Conservation (phyloP, 2,888 invertebrate genomes). For the Stramonita haemastoma region DNA sequence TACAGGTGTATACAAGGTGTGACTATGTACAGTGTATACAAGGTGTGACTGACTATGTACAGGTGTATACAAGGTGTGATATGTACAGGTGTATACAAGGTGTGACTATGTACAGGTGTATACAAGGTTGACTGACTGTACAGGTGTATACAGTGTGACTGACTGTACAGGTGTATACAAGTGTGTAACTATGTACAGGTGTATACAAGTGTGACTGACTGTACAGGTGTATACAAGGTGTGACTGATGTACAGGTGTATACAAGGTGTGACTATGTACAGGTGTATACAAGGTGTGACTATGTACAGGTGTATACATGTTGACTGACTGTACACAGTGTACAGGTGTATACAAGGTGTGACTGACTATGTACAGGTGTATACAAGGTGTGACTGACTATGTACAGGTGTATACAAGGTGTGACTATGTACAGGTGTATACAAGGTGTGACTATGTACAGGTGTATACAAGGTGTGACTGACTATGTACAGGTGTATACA, state of each 20-base stretch:
- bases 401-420: not conserved
- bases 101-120: not conserved
- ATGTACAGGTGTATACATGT: not conserved
- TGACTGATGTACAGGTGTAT: not conserved
- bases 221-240: not conserved
- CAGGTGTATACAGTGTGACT: not conserved
- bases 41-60: not conserved
- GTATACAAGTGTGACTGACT: slow-evolving; percentile 65
- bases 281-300: too few species aligned
- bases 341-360: slow-evolving; percentile 1
- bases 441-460: not conserved
- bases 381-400: not conserved
- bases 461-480: not conserved
- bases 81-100: not conserved
- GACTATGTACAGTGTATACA: not conserved
- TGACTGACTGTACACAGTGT: not conserved
- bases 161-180: not conserved
- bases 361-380: not conserved
- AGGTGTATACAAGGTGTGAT: not conserved
- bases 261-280: not conserved
- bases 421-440: not conserved
- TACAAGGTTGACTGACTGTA: not conserved
- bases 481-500: not conserved
- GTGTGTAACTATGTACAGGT: slow-evolving; percentile 51
- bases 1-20: not conserved